Percentiles rank a stretch among this genome's conserved stretches.
These are phyloP conservation scores for Lysandra coridon DNA, from an alignment of 2,888 invertebrate species.

Conservation along the genomic window DNA sequence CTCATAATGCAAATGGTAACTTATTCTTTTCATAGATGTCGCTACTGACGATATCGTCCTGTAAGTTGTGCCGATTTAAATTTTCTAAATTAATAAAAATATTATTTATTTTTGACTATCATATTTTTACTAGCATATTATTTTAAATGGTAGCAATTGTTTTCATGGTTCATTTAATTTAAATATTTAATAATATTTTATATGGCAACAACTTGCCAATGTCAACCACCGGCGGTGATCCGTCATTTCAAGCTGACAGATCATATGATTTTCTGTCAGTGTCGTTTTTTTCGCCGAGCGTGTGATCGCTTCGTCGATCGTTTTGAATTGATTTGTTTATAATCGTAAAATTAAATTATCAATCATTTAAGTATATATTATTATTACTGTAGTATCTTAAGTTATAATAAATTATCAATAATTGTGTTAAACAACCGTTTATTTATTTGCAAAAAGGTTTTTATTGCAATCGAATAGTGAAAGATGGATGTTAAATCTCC, in stretches of 20 bases:
- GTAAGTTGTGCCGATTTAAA: not conserved
- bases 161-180: not conserved
- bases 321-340: slow-evolving; percentile 32
- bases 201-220: not conserved
- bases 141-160: not conserved
- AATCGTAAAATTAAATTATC: slow-evolving; percentile 12
- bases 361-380: not conserved
- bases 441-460: not conserved
- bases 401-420: not conserved
- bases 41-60: not conserved
- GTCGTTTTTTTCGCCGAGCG: slow-evolving; percentile 43
- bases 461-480: slow-evolving; percentile 51
- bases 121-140: too few species aligned
- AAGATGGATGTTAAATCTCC: slow-evolving; percentile 63
- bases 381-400: not conserved
- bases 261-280: slow-evolving; percentile 41
- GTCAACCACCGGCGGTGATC: not conserved
- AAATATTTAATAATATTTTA: not conserved
- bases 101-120: too few species aligned
- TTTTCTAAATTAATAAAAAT: too few species aligned
- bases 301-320: slow-evolving; percentile 40
- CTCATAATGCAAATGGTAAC: slow-evolving; percentile 33
- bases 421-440: not conserved
- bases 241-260: slow-evolving; percentile 6
- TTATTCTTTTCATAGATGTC: slow-evolving; percentile 2